A percentile compares a stretch with the other conserved stretches of the same genome.
These are phyloP conservation scores for Scrobipalpa costella DNA, from an alignment of 2,888 invertebrate species.

Conservation along the genomic window DNA sequence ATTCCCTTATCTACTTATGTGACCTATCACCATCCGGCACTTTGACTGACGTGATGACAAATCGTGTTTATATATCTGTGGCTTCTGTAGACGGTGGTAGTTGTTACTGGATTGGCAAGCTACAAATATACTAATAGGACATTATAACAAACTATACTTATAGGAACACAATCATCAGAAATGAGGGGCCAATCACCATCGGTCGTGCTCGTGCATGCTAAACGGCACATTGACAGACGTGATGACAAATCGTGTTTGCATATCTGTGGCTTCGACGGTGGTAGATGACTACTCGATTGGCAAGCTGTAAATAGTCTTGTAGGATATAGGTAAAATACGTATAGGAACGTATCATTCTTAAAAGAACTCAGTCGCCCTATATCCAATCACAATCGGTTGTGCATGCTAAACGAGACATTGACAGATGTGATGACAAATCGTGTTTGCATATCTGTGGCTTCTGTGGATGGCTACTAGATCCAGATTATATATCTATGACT, in stretches of 20 bases:
- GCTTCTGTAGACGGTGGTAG: background rate
- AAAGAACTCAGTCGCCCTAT: too few relatives aligned
- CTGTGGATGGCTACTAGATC: too few relatives aligned
- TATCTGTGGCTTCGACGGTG: background rate
- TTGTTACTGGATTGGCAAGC: background rate
- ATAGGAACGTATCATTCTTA: too few relatives aligned
- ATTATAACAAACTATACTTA: too few relatives aligned
- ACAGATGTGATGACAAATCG: slow-evolving; percentile 25
- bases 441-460: slow-evolving; percentile 2
- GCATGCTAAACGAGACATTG: slow-evolving; percentile 25
- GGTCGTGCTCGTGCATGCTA: slow-evolving; percentile 17
- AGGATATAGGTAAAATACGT: too few relatives aligned
- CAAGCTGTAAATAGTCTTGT: too few relatives aligned
- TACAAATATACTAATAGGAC: too few relatives aligned
- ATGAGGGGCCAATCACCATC: slow-evolving; percentile 58
- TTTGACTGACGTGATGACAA: slow-evolving; percentile 27
- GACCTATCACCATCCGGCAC: slow-evolving; percentile 40
- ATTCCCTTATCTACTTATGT: too few relatives aligned
- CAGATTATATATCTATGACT: too few relatives aligned
- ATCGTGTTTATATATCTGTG: slow-evolving; percentile 3
- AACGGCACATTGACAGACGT: slow-evolving; percentile 27
- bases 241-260: slow-evolving; percentile 14
- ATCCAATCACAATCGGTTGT: slow-evolving; percentile 33
- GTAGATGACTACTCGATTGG: too few relatives aligned
- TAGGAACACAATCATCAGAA: slow-evolving; percentile 69